phyloP scores from a whole-genome alignment of 2,797 vertebrate genomes.

The Sebastes hubbsi region DNA sequence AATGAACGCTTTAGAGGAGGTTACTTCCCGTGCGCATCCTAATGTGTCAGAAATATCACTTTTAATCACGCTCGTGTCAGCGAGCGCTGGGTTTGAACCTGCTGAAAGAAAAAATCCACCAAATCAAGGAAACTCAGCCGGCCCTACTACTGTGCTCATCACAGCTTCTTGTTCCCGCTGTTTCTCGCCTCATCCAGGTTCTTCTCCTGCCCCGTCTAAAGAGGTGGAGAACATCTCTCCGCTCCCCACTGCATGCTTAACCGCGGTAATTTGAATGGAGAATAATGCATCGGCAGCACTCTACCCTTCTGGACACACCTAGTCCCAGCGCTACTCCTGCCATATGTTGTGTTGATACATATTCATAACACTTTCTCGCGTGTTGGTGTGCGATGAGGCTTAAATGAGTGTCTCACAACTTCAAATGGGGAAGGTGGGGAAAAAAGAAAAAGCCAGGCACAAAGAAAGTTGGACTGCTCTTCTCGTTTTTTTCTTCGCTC shows the following conservation, averaged over 20 bases:
- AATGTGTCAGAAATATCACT: conserved; percentile 90
- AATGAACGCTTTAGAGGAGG: conserved; percentile 90
- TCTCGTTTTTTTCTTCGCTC: background rate
- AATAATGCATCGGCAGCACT: conserved; percentile 84
- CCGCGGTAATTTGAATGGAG: conserved; percentile 77
- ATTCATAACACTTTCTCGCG: conserved; percentile 81
- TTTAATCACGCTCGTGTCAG: conserved; percentile 86
- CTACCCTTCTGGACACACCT: conserved; percentile 88
- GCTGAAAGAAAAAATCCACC: conserved; percentile 54
- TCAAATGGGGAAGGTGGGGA: conserved; percentile 70
- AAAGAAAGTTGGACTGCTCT: conserved; percentile 68
- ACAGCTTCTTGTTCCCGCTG: conserved; percentile 53
- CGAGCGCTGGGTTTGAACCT: conserved; percentile 70
- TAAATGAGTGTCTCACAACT: conserved; percentile 79
- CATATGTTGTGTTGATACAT: conserved; percentile 86
- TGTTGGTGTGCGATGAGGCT: conserved; percentile 74
- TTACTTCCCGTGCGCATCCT: conserved; percentile 89
- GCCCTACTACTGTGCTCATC: conserved; percentile 63
- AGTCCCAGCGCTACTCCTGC: conserved; percentile 82
- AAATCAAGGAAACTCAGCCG: conserved; percentile 72
- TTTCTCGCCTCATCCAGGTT: conserved; percentile 47
- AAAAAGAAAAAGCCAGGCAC: conserved; percentile 31
- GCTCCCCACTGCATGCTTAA: conserved; percentile 65
- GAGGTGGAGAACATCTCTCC: conserved; percentile 59
- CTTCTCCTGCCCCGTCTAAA: conserved; percentile 60